Percentiles rank a stretch among this genome's conserved stretches.
phyloP scores from a whole-genome alignment of 2,797 vertebrate species.

The Sebastes wilsoni region DNA sequence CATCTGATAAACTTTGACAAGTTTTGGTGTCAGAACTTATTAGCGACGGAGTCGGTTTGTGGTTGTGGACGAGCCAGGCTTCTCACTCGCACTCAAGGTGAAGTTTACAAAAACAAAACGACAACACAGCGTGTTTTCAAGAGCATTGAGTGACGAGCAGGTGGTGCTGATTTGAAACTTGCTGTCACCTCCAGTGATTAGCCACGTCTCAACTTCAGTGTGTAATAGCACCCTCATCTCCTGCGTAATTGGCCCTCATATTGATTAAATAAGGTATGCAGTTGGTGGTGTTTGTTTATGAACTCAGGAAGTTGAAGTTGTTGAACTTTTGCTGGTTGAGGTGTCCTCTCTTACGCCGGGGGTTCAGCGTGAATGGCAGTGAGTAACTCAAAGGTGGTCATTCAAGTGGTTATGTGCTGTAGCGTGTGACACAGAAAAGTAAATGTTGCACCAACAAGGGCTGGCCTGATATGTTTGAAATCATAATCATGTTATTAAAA shows the following conservation, averaged over 20 bases:
- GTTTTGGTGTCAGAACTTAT: conserved; percentile 43
- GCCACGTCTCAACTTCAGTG: conserved; percentile 51
- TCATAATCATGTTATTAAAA: too few species aligned
- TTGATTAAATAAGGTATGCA: conserved; percentile 84
- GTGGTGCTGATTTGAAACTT: conserved; percentile 67
- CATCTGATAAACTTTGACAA: conserved; percentile 52
- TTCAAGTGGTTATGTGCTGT: neutral
- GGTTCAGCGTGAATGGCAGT: neutral
- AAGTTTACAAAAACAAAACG: conserved; percentile 51
- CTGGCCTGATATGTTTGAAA: fast-evolving
- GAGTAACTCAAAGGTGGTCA: neutral
- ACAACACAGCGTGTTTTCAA: conserved; percentile 21
- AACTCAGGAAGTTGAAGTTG: conserved; percentile 49
- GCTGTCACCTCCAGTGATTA: conserved; percentile 65
- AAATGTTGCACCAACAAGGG: neutral
- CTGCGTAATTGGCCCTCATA: conserved; percentile 70
- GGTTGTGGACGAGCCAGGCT: conserved; percentile 7
- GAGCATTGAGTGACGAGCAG: conserved; percentile 43
- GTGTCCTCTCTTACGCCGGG: neutral
- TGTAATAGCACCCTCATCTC: conserved; percentile 73
- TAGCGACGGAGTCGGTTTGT: conserved; percentile 6
- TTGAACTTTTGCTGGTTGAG: conserved; percentile 33
- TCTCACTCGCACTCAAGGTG: conserved; percentile 1
- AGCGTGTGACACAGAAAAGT: neutral
- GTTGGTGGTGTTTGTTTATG: conserved; percentile 63